Evolutionary conservation across 2,888 invertebrate species (phyloP).

Genomic region (Callimorpha dominula): DNA sequence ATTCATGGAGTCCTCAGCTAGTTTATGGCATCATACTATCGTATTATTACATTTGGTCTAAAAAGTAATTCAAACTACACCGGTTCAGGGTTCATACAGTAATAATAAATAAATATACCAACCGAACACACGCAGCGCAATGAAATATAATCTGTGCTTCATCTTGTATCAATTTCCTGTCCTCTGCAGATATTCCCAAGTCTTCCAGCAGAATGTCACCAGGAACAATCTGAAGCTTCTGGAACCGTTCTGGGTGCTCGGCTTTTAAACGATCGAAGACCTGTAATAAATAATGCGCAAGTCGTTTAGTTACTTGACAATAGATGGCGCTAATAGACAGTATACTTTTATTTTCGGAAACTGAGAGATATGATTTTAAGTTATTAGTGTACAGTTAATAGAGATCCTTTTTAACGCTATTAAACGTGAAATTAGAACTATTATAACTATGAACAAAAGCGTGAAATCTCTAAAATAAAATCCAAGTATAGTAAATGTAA

Average conservation of each 20-base stretch:
- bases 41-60: too few relatives aligned
- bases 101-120: conserved; percentile 5
- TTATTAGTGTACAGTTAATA: too few relatives aligned
- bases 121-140: conserved; percentile 94
- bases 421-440: too few relatives aligned
- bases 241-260: conserved; percentile 83
- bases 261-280: conserved; percentile 86
- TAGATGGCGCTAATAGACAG: background rate
- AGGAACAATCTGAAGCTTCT: conserved; percentile 89
- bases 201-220: conserved; percentile 89
- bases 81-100: too few relatives aligned
- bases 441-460: too few relatives aligned
- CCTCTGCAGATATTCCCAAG: conserved; percentile 87
- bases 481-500: too few relatives aligned
- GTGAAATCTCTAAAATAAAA: too few relatives aligned
- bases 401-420: too few relatives aligned
- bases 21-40: too few relatives aligned
- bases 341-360: background rate
- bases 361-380: too few relatives aligned
- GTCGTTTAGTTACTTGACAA: background rate
- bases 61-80: too few relatives aligned
- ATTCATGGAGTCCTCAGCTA: too few relatives aligned
- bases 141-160: conserved; percentile 92
- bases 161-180: conserved; percentile 86
- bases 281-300: conserved; percentile 60